Conservation (phyloP, 2,888 invertebrate genomes). For the Drosophila leonis region DNA sequence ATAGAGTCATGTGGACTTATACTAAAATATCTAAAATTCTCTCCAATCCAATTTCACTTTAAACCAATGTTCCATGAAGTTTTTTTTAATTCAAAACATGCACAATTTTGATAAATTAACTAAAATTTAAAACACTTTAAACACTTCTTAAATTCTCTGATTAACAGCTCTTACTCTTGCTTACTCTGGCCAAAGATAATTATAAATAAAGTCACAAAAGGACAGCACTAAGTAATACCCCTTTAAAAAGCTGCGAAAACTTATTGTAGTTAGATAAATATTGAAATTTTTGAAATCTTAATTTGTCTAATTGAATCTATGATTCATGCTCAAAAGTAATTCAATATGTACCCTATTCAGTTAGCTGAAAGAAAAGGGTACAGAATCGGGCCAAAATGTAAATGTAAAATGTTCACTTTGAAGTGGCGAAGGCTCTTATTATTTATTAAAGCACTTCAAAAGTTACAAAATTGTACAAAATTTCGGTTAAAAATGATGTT, state of each 20-base stretch:
- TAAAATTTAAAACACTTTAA: not conserved
- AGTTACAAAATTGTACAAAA: constrained; percentile 60
- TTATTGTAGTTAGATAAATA: not conserved
- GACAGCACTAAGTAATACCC: no score
- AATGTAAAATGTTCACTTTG: constrained; percentile 36
- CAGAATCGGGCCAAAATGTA: constrained; percentile 56
- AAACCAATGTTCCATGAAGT: not conserved
- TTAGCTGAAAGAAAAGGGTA: not conserved
- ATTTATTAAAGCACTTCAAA: constrained; percentile 71
- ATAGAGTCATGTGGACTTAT: no score
- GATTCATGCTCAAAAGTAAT: not conserved
- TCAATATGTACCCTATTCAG: not conserved
- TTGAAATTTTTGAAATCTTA: not conserved
- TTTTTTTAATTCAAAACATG: not conserved
- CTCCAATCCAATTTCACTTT: no score
- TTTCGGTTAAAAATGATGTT: constrained; percentile 46
- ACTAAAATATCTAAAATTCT: no score
- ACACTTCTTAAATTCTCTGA: not conserved
- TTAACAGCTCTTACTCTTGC: not conserved
- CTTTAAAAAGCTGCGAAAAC: not conserved
- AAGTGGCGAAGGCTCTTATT: constrained; percentile 48
- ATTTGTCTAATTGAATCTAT: not conserved
- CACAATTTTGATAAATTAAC: not conserved
- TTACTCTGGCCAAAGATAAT: not conserved
- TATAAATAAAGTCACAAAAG: no score